Percentiles rank a stretch among this genome's conserved stretches.
phyloP scores from a whole-genome alignment of 2,113 vertebrate species.

The Phyllopteryx taeniolatus region DNA sequence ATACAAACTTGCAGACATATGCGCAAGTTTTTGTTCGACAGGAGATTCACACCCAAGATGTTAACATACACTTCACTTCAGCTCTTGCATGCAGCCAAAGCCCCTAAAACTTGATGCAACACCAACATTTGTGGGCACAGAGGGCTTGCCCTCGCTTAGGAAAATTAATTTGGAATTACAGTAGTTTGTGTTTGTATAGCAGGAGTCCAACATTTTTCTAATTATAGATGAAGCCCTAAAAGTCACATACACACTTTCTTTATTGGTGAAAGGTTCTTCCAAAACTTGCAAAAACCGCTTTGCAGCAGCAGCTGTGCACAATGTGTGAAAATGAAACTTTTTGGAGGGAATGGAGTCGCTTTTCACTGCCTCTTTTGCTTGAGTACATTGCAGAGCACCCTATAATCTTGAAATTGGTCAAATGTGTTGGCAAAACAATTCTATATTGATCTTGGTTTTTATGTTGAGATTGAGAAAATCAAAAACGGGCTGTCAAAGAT shows the following conservation, averaged over 20 bases:
- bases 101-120: slow-evolving; percentile 43
- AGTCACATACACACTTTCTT: background rate
- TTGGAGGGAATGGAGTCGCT: background rate
- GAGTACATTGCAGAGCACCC: background rate
- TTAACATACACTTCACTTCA: slow-evolving; percentile 49
- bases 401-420: background rate
- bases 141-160: slow-evolving; percentile 27
- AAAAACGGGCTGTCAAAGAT: background rate
- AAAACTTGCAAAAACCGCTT: background rate
- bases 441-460: too few relatives aligned
- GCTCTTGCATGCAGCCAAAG: slow-evolving; percentile 39
- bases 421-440: background rate
- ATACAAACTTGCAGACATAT: slow-evolving; percentile 23
- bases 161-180: background rate
- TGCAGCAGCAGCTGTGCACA: background rate
- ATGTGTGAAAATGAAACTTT: background rate
- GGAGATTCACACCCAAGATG: slow-evolving; percentile 30
- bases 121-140: slow-evolving; percentile 52
- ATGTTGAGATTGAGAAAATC: background rate
- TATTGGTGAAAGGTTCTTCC: background rate
- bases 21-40: slow-evolving; percentile 34
- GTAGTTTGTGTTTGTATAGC: background rate
- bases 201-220: background rate
- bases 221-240: background rate
- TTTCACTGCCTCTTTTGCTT: background rate